phyloP scores from a whole-genome alignment of 2,113 vertebrate species.

The Amblyornis subalaris region DNA sequence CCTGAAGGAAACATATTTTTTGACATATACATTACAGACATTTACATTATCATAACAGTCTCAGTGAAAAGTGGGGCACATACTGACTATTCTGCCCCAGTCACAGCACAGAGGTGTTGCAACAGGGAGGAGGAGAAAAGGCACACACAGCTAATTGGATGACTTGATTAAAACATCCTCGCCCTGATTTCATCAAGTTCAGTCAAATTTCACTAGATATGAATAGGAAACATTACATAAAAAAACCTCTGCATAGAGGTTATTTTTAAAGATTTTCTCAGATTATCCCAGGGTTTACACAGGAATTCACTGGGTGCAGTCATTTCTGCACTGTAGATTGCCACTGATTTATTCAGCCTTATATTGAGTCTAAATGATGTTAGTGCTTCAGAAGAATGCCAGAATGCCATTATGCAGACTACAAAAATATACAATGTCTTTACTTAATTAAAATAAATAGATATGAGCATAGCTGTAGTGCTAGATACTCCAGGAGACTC shows the following conservation, averaged over 20 bases:
- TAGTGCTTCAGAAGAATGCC: neutral
- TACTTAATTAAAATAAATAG: neutral
- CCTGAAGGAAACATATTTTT: neutral
- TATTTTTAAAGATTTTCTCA: neutral
- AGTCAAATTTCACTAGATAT: neutral
- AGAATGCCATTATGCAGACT: neutral
- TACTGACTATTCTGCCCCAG: neutral
- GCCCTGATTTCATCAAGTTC: neutral
- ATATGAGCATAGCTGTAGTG: neutral
- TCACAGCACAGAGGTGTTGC: neutral
- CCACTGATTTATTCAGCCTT: neutral
- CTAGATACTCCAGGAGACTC: neutral
- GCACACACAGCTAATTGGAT: neutral
- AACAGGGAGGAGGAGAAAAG: fast-evolving
- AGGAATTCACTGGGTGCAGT: neutral
- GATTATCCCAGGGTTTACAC: neutral
- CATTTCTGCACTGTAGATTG: neutral
- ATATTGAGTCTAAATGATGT: neutral
- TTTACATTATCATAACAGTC: no score
- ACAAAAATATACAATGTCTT: neutral
- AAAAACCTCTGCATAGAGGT: neutral
- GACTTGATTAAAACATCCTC: neutral
- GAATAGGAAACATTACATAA: neutral
- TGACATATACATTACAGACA: neutral
- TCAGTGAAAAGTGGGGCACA: neutral